phyloP scores from a whole-genome alignment of 2,888 invertebrate genomes.

The Sympetrum striolatum region DNA sequence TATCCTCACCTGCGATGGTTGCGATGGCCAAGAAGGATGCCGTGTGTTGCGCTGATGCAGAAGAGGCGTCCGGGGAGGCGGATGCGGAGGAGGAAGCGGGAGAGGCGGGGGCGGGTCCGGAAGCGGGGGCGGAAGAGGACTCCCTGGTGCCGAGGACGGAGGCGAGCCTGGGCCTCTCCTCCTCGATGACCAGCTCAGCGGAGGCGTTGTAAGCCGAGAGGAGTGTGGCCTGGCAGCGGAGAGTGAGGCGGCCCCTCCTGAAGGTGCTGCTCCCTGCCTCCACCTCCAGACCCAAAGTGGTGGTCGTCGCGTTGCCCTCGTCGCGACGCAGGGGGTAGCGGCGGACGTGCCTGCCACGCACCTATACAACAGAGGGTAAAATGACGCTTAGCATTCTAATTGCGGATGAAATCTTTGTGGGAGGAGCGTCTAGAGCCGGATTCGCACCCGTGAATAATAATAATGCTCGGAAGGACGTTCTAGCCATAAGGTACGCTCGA shows the following conservation, averaged over 20 bases:
- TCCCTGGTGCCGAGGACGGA: slow-evolving; percentile 76
- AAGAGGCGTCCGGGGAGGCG: not conserved
- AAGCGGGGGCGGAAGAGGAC: slow-evolving; percentile 57
- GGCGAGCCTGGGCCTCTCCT: slow-evolving; percentile 77
- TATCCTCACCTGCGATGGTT: not conserved
- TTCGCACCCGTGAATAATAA: too few species aligned
- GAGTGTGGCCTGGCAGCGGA: slow-evolving; percentile 72
- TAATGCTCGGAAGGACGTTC: too few species aligned
- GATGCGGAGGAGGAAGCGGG: not conserved
- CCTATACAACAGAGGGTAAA: not conserved
- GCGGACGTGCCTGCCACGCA: slow-evolving; percentile 36
- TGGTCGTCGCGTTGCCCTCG: slow-evolving; percentile 44
- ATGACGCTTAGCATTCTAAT: too few species aligned
- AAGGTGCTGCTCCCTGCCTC: slow-evolving; percentile 71
- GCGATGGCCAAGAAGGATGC: slow-evolving; percentile 2
- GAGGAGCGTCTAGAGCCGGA: not conserved
- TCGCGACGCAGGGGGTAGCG: slow-evolving; percentile 36
- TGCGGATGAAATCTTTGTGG: too few species aligned
- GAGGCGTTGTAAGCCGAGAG: slow-evolving; percentile 72
- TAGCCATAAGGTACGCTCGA: too few species aligned
- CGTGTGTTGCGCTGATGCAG: not conserved
- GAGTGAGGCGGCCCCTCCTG: slow-evolving; percentile 69
- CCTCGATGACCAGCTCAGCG: slow-evolving; percentile 70
- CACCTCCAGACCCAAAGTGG: slow-evolving; percentile 56
- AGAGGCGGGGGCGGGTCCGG: not conserved